Evolutionary conservation across 2,113 vertebrate genomes (phyloP), one percentile per base, ranked within the genome.

Genomic region (Cygnus atratus): DNA sequence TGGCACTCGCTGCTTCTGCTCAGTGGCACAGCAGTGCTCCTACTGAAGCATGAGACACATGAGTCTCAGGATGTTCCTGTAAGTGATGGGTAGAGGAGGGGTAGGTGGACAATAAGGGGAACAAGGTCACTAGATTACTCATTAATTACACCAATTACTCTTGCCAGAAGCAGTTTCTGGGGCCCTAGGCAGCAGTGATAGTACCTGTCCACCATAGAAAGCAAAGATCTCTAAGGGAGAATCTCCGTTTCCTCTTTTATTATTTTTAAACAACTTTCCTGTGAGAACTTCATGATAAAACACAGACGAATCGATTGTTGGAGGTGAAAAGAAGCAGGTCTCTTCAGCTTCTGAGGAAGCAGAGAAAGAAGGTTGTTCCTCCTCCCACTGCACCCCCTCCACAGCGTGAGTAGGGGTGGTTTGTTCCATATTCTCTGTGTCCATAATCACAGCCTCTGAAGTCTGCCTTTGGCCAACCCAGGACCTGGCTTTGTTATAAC

Each of bases 1-100:
- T 4, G 7, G 37, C 9, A 25, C 16, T 41, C 16, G 37, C 37
- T 39, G 26, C 39, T 63, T 86, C 63, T 21, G 0, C 41, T 54
- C 0, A 0, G 43, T 37, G 62, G 41, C 31, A 61, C 44, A 62
- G 35, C 24, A 73, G 10, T 17, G 41, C 13, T 82, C 28, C 19
- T 0, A 1, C 54, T 75, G 62, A 58, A 62, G 58, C 26, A 52
- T 10, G 48, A 50, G 48, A 50, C 33, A 48, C 3, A 0, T 13
- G 48, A 48, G 9, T 35, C 57, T 81, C 17, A 2, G 52, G 33
- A 68, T 46, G 43, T 52, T 81, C 33, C 58, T 70, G 12, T 28
- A 76, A 88, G 17, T 1, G 2, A 74, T 2, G 0, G 11, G 9
- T n/a, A 58, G 39, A 75, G 50, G 44, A 62, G 79, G 74, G 48